These are phyloP conservation scores for Oryzias curvinotus DNA, from an alignment of 2,113 vertebrate species.

Conservation along the genomic window DNA sequence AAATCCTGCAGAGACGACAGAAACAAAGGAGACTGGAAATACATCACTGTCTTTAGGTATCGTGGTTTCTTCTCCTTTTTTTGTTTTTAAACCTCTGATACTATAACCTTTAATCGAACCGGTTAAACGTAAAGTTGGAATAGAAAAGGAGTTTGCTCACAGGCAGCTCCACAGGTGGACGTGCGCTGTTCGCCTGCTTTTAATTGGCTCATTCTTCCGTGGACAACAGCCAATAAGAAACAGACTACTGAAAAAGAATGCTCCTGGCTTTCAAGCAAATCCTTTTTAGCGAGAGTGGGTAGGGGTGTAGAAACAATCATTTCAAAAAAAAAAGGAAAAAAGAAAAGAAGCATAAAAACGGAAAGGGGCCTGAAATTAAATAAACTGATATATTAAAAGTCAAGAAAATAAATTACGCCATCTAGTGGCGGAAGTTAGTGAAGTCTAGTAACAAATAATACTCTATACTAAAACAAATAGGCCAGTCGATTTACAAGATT, in stretches of 20 bases:
- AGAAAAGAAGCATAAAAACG: background rate
- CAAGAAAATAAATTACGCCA: constrained; percentile 3
- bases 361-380: background rate
- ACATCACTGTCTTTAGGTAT: background rate
- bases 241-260: too few species aligned
- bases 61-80: background rate
- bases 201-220: background rate
- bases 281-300: too few species aligned
- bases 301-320: background rate
- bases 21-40: background rate
- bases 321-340: background rate
- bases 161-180: background rate
- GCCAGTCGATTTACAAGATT: too few species aligned
- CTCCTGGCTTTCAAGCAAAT: too few species aligned
- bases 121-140: background rate
- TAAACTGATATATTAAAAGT: background rate
- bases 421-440: constrained; percentile 30
- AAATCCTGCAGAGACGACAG: background rate
- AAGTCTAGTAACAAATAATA: background rate
- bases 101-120: background rate
- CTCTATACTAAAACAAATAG: background rate
- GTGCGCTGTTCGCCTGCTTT: too few species aligned
- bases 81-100: background rate
- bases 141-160: background rate
- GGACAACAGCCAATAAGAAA: background rate